Base-by-base conservation (phyloP, 2,888 invertebrate genomes). In the Sepiola atlantica region DNA sequence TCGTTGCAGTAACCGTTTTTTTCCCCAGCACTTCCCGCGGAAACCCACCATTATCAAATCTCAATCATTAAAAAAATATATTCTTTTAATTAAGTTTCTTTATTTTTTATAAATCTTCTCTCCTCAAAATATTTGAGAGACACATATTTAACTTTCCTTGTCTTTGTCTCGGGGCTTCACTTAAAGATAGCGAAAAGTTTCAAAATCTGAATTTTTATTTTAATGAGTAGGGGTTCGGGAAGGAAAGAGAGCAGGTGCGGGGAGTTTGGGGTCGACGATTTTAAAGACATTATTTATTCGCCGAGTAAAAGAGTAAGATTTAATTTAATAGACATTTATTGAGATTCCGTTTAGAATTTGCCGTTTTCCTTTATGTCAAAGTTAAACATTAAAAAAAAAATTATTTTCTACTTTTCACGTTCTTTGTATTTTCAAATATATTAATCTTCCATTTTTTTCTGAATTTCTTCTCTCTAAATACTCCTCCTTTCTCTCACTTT, bases 11-110 rank as follows among this genome's bases (percentile, higher is more conserved):
- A n/a, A 77, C 10, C 28, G n/a, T 10, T n/a, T 77, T 77, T 28
- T 77, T n/a, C 12, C 77, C 28, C 28, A n/a, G 12, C n/a, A 28
- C n/a, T 77, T 77, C n/a, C 16, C n/a, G 28, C n/a, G n/a, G 77
- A 77, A 77, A 77, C 77, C 14, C 77, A n/a, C 77, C 6, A 28
- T 77, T n/a, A 77, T 77, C n/a, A 77, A n/a, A 77, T 14, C 28
- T 77, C 77, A 77, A 77, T 77, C 77, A 77, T 77, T n/a, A 77
- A n/a, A 77, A n/a, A 77, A 77, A n/a, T 77, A 77, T 77, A 77
- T 77, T 77, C 61, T 77, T 77, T 77, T 77, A 77, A 77, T 77
- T 77, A n/a, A 77, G n/a, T 77, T 12, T 77, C 77, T 12, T n/a
- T n/a, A n/a, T n/a, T 77, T 16, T 77, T n/a, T n/a, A n/a, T n/a